These are phyloP conservation scores for Coreoperca whiteheadi DNA, from an alignment of 2,113 vertebrate genomes.

Conservation along the genomic window DNA sequence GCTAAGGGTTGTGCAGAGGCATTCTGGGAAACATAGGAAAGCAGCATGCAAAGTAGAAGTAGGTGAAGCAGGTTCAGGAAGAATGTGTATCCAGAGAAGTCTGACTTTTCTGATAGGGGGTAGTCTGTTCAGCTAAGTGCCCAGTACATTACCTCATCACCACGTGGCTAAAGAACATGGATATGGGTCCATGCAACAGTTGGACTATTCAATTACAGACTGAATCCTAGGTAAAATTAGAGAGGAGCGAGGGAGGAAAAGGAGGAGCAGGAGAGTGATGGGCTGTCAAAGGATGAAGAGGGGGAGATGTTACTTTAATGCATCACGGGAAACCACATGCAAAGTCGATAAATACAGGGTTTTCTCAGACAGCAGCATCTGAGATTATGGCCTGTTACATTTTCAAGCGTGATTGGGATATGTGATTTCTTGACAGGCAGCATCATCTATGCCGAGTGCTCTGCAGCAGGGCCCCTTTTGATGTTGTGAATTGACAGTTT, in stretches of 20 bases:
- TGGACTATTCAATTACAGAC: conserved; percentile 67
- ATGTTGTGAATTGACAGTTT: conserved; percentile 24
- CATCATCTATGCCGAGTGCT: neutral
- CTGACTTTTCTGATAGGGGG: conserved; percentile 11
- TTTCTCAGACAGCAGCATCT: conserved; percentile 19
- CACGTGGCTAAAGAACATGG: conserved; percentile 29
- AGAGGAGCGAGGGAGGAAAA: conserved; percentile 38
- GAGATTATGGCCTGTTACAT: conserved; percentile 23
- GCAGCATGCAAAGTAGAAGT: neutral
- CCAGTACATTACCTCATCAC: conserved; percentile 28
- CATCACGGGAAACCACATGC: conserved; percentile 51
- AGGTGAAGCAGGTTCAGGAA: neutral
- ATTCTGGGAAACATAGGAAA: conserved; percentile 31
- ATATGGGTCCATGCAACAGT: conserved; percentile 29
- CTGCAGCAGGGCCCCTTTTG: conserved; percentile 10
- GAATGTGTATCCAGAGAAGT: neutral
- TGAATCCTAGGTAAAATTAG: conserved; percentile 66
- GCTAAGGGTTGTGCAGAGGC: neutral
- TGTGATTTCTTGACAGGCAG: conserved; percentile 32
- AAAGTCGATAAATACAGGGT: conserved; percentile 26
- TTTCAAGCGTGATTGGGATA: conserved; percentile 20
- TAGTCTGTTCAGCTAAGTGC: conserved; percentile 12
- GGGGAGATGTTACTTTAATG: conserved; percentile 31
- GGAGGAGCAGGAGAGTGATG: conserved; percentile 41
- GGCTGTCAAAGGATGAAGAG: conserved; percentile 49